Base-by-base conservation (phyloP, 2,888 invertebrate genomes). In the Spialia ferax region DNA sequence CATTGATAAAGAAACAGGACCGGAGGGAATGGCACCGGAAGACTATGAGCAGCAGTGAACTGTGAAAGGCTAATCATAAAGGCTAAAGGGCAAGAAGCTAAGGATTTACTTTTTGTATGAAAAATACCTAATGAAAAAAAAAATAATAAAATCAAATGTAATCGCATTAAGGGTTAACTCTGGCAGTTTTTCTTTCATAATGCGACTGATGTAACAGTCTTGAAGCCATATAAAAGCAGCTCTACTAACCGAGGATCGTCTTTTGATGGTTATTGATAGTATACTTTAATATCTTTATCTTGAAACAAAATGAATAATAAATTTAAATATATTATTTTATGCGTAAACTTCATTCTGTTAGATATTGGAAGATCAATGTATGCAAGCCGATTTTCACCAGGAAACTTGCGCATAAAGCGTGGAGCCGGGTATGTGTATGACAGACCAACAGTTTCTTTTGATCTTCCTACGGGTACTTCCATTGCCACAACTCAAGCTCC, bases 401-500 rank as follows among this genome's bases (percentile, higher is more conserved):
- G 29, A 26, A 72, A 54, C 42, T 45, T 78, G 69, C 88, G 91
- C 59, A 77, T 82, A 56, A 85, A 82, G 72, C 86, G 93, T 2
- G 91, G 93, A 80, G 86, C 83, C 68, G 93, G 93, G 83, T 93
- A 93, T 80, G 85, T 88, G 78, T 93, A 93, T 73, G 80, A 90
- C 66, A 87, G 78, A 74, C 93, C 93, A 69, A 87, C 77, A 77
- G 77, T 91, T 74, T 82, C 91, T 63, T 93, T 93, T 77, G 85
- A 88, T 76, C 79, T 93, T 72, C 65, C 65, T 50, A 75, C 85
- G 69, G 77, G 74, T 74, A 77, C 81, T 63, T 76, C 80, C 42
- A 75, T 78, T 73, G 79, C 77, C 69, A 77, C 87, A 68, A 85
- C 87, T 85, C 87, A 87, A 85, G 86, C 85, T 73, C 79, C 86